A percentile compares a stretch with the other conserved stretches of the same genome.
Conservation (phyloP, 1,140 invertebrate species). For the Lepidurus couesii region DNA sequence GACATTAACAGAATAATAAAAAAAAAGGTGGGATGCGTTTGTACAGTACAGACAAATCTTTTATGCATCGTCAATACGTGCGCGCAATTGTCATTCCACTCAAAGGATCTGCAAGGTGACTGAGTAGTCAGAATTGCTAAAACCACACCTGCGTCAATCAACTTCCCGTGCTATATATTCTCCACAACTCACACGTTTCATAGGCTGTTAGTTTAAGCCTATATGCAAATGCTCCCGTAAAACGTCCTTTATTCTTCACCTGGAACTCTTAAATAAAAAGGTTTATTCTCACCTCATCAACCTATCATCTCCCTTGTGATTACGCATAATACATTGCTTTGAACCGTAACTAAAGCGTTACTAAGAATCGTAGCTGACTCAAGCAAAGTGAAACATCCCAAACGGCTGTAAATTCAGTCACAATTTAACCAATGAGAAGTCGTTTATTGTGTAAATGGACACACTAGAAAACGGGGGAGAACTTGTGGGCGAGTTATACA, state of each 20-base stretch:
- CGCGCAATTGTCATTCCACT: background rate
- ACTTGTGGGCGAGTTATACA: conserved; percentile 15
- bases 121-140: background rate
- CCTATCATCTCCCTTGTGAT: no score
- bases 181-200: background rate
- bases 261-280: no score
- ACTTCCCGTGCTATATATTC: background rate
- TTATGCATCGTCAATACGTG: no score
- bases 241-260: no score
- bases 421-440: background rate
- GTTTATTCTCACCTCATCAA: no score
- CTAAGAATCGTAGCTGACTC: no score
- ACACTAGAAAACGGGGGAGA: background rate
- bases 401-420: background rate
- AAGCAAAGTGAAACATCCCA: no score
- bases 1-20: background rate
- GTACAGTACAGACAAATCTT: no score
- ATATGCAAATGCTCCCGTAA: no score
- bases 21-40: background rate
- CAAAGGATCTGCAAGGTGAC: background rate
- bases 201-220: no score
- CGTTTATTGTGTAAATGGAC: background rate
- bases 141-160: background rate
- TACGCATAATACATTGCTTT: no score
- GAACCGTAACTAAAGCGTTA: no score